These are phyloP conservation scores for Papilio xuthus DNA, from an alignment of 1,140 invertebrate genomes.

Conservation along the genomic window DNA sequence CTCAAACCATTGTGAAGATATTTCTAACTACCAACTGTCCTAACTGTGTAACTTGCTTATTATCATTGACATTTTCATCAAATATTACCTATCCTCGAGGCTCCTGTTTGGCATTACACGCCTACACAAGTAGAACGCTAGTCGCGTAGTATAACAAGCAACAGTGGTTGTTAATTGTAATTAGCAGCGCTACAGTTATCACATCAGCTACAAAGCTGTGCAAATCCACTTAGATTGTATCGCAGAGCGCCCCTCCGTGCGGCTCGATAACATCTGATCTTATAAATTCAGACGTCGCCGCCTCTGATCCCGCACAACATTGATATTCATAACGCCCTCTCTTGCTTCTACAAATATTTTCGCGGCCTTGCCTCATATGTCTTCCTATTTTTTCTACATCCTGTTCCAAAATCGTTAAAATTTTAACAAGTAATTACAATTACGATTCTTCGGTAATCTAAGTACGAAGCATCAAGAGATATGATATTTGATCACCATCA, in stretches of 20 bases:
- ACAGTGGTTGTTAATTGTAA: neutral
- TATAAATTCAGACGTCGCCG: constrained; percentile 34
- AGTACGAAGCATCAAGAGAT: neutral
- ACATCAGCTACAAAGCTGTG: constrained; percentile 12
- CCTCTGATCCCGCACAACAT: constrained; percentile 27
- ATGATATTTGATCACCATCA: neutral
- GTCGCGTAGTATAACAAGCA: neutral
- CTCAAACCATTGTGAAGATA: too few relatives aligned
- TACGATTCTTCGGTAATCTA: neutral
- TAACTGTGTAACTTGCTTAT: too few relatives aligned
- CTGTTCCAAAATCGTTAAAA: neutral
- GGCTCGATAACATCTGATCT: constrained; percentile 27
- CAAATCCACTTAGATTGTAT: constrained; percentile 28
- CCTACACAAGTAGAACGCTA: neutral
- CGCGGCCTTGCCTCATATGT: constrained; percentile 5
- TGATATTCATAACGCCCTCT: constrained; percentile 33
- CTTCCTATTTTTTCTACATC: neutral
- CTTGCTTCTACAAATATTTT: constrained; percentile 27
- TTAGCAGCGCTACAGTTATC: neutral
- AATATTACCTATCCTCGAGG: neutral
- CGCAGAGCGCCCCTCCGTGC: constrained; percentile 1
- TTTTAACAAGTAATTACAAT: neutral
- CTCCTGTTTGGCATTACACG: neutral
- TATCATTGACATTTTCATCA: neutral
- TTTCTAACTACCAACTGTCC: neutral